These are phyloP conservation scores for Argynnis bischoffii DNA, from an alignment of 2,888 invertebrate species.

Conservation along the genomic window DNA sequence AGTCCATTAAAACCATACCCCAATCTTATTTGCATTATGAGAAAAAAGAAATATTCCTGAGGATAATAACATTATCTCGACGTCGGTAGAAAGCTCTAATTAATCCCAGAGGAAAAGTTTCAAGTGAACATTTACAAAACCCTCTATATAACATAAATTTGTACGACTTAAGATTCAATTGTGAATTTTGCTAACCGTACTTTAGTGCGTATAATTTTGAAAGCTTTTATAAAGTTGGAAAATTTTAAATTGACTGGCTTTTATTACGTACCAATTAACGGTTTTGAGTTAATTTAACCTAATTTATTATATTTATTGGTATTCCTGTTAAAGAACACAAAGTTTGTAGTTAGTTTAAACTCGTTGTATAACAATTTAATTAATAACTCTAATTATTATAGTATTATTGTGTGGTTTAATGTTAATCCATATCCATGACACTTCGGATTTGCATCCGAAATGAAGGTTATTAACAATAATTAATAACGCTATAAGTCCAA, in stretches of 20 bases:
- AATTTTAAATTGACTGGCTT: background rate
- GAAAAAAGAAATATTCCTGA: slow-evolving; percentile 1
- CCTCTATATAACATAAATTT: slow-evolving; percentile 27
- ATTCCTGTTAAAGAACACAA: no score
- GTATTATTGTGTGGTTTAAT: background rate
- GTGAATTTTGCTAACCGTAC: background rate
- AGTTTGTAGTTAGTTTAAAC: no score
- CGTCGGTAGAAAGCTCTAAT: slow-evolving; percentile 26
- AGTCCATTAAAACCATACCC: slow-evolving; percentile 1
- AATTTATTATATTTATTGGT: background rate
- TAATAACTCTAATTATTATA: background rate
- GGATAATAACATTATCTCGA: slow-evolving; percentile 15
- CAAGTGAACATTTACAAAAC: slow-evolving; percentile 31
- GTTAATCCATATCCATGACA: no score
- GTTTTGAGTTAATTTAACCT: background rate
- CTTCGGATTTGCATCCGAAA: no score
- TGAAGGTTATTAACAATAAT: no score
- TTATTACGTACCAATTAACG: background rate
- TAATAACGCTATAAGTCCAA: no score
- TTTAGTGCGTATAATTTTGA: background rate
- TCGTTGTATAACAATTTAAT: no score
- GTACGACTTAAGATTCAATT: slow-evolving; percentile 3
- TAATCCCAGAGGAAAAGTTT: slow-evolving; percentile 30
- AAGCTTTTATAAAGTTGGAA: slow-evolving; percentile 1
- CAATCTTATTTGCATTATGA: slow-evolving; percentile 10